Conservation (phyloP, 2,113 vertebrate genomes). For the Lampris incognitus region DNA sequence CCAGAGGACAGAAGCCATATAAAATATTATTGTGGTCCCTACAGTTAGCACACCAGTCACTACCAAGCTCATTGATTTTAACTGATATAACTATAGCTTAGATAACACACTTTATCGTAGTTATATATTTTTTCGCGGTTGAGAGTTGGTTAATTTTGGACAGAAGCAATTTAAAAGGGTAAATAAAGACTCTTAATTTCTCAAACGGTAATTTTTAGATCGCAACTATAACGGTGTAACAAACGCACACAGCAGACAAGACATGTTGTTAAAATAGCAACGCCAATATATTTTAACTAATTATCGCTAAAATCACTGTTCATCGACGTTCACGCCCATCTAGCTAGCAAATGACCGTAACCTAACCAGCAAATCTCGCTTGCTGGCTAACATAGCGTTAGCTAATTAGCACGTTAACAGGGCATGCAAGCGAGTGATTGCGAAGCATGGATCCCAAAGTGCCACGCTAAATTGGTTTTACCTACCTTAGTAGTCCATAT, state of each 20-base stretch:
- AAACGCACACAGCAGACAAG: background rate
- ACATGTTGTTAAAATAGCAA: background rate
- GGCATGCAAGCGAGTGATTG: constrained; percentile 3
- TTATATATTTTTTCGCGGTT: no score
- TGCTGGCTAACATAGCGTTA: constrained; percentile 53
- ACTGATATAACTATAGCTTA: no score
- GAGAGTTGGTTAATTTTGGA: no score
- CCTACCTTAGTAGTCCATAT: constrained; percentile 51
- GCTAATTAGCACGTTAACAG: constrained; percentile 52
- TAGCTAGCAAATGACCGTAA: background rate
- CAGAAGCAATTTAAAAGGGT: background rate
- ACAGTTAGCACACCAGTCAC: background rate
- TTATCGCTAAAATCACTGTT: no score
- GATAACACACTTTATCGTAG: no score
- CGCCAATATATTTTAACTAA: no score
- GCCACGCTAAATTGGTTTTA: background rate
- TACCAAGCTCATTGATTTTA: constrained; percentile 10
- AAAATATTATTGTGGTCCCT: background rate
- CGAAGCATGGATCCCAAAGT: background rate
- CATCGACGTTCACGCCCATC: background rate
- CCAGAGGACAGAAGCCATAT: no score
- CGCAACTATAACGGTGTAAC: constrained; percentile 45
- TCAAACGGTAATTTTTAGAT: constrained; percentile 19
- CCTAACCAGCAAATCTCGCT: constrained; percentile 35
- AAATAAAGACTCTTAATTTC: no score